Evolutionary conservation across 1,140 invertebrate species (phyloP), one percentile per base, ranked within the genome.

Genomic region (Pachyrhynchus sulphureomaculatus): DNA sequence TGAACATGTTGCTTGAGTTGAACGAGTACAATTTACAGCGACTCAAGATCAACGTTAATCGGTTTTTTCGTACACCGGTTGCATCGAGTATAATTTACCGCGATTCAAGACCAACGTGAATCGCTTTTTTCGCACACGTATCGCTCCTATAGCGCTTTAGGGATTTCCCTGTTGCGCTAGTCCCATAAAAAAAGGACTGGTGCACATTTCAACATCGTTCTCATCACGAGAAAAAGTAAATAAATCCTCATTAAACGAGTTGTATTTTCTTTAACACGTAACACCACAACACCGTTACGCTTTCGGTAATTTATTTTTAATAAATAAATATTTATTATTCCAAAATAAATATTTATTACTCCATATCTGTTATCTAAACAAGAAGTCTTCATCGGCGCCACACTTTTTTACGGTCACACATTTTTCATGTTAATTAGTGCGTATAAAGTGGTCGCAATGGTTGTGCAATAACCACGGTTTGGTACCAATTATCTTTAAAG

Each of bases 251-350:
- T 51, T 37, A 51, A 18, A 17, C 2, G 4, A 13, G 48, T 36
- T 5, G 36, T 20, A 24, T 23, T 32, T 29, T 23, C n/a, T 48
- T 13, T 24, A 20, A 29, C 52, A 42, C 24, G 13, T 32, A 18
- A 20, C 29, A 39, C 12, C 36, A 15, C 1, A 17, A n/a, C 1
- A 58, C 57, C 57, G 57, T 59, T 59, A 59, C 24, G 51, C 13
- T 59, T 39, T 59, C 51, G 34, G 41, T 51, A 51, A 44, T 59
- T 42, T 51, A 36, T 41, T 33, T 42, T 42, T 44, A 52, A 51
- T 42, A 59, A 59, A 59, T 59, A 47, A 33, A 59, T 51, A 59
- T 59, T 59, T 59, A 59, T 59, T 51, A 59, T 52, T 33, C 47
- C 18, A 44, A 59, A 59, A 59, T 59, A 47, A 33, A 59, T 51